phyloP scores from a whole-genome alignment of 2,113 vertebrate genomes.

The Spea multiplicata region DNA sequence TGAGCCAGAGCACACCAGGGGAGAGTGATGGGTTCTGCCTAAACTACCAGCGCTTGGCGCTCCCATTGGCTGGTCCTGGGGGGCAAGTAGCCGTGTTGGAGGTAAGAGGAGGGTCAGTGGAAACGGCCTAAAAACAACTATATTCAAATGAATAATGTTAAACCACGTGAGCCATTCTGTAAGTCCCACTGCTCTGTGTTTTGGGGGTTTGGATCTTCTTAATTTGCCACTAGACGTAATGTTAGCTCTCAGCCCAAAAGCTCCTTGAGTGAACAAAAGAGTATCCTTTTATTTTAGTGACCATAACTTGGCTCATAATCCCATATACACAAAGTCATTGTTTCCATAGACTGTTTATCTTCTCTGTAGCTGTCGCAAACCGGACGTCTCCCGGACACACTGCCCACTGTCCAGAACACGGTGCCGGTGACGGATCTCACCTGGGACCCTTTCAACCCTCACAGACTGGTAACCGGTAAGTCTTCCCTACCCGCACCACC shows the following conservation, averaged over 20 bases:
- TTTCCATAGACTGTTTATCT: not conserved
- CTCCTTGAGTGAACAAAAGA: too few species aligned
- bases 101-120: slow-evolving; percentile 59
- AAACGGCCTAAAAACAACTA: not conserved
- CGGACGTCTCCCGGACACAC: slow-evolving; percentile 76
- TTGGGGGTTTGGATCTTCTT: too few species aligned
- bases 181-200: too few species aligned
- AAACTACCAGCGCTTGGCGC: slow-evolving; percentile 74
- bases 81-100: slow-evolving; percentile 89
- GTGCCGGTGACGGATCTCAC: slow-evolving; percentile 76
- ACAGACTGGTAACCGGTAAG: slow-evolving; percentile 83
- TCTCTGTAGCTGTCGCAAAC: slow-evolving; percentile 75
- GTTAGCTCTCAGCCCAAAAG: too few species aligned
- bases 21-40: slow-evolving; percentile 88
- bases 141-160: too few species aligned
- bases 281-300: too few species aligned
- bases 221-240: too few species aligned
- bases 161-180: too few species aligned
- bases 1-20: slow-evolving; percentile 90
- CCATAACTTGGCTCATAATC: too few species aligned
- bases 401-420: slow-evolving; percentile 88
- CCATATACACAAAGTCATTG: too few species aligned
- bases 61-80: slow-evolving; percentile 82
- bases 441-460: slow-evolving; percentile 87
- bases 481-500: too few species aligned